These are phyloP conservation scores for Ailuropoda melanoleuca DNA, from an alignment of 2,113 vertebrate genomes.

Conservation along the genomic window DNA sequence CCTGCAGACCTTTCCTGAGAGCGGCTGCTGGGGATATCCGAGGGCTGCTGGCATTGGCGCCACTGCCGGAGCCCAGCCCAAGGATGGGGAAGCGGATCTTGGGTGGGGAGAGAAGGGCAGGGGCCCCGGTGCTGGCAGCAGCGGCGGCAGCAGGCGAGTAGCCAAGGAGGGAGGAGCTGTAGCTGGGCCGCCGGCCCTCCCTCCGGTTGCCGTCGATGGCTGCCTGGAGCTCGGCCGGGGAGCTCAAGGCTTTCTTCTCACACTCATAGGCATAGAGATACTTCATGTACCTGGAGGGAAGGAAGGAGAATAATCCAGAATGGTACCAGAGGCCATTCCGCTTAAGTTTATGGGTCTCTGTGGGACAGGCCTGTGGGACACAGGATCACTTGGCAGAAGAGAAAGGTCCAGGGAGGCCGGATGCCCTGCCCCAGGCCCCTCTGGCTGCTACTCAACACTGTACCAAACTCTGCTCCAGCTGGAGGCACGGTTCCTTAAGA, in stretches of 20 bases:
- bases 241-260: slow-evolving; percentile 96
- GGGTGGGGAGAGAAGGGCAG: slow-evolving; percentile 86
- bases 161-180: slow-evolving; percentile 93
- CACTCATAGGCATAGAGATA: slow-evolving; percentile 98
- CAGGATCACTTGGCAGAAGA: not conserved
- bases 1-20: slow-evolving; percentile 89
- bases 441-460: not conserved
- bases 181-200: slow-evolving; percentile 95
- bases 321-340: not conserved
- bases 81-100: slow-evolving; percentile 91
- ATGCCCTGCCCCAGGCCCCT: not conserved
- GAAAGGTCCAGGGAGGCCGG: not conserved
- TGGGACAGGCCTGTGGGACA: not conserved
- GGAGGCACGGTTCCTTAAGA: not conserved
- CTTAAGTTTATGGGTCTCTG: not conserved
- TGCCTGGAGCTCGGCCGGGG: slow-evolving; percentile 95
- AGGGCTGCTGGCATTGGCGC: slow-evolving; percentile 80
- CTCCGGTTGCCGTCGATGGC: slow-evolving; percentile 97
- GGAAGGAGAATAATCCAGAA: not conserved
- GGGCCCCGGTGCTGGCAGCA: slow-evolving; percentile 53
- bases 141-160: slow-evolving; percentile 85
- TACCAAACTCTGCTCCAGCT: not conserved
- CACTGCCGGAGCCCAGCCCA: slow-evolving; percentile 82
- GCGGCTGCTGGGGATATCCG: slow-evolving; percentile 85
- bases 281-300: slow-evolving; percentile 91